phyloP scores from a whole-genome alignment of 2,888 invertebrate species.

The Temnothorax rugatulus region DNA sequence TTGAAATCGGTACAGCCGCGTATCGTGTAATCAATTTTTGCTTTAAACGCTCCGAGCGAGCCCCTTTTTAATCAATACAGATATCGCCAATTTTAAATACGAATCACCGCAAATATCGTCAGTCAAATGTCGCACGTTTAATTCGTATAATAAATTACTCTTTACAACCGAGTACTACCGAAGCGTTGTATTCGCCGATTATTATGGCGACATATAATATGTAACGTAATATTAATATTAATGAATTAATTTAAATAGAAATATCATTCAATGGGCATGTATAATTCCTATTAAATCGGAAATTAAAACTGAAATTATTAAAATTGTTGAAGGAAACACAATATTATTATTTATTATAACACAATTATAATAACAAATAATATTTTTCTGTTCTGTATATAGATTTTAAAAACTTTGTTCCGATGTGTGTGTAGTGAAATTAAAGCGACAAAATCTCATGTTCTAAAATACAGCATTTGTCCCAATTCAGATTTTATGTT shows the following conservation, averaged over 20 bases:
- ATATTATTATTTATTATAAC: neutral
- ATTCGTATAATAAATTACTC: slow-evolving; percentile 51
- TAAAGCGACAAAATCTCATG: neutral
- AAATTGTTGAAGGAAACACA: neutral
- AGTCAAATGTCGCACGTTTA: slow-evolving; percentile 29
- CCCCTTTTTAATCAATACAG: slow-evolving; percentile 45
- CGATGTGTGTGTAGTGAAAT: neutral
- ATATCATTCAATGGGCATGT: slow-evolving; percentile 18
- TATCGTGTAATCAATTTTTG: slow-evolving; percentile 40
- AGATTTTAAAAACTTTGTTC: neutral
- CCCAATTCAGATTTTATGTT: neutral
- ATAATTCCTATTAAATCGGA: slow-evolving; percentile 12
- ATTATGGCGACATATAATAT: slow-evolving; percentile 35
- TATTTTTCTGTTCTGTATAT: neutral
- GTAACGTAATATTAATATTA: slow-evolving; percentile 45
- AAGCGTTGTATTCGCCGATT: slow-evolving; percentile 18
- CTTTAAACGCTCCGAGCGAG: slow-evolving; percentile 30
- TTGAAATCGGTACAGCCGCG: slow-evolving; percentile 35
- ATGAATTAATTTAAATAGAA: slow-evolving; percentile 40
- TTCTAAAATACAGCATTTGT: neutral
- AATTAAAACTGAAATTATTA: slow-evolving; percentile 41
- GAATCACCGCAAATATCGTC: slow-evolving; percentile 34
- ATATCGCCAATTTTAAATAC: slow-evolving; percentile 52
- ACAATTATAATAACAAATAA: neutral
- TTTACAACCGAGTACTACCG: slow-evolving; percentile 11